Conservation (phyloP, 2,797 vertebrate genomes). For the Peromyscus nudipes region DNA sequence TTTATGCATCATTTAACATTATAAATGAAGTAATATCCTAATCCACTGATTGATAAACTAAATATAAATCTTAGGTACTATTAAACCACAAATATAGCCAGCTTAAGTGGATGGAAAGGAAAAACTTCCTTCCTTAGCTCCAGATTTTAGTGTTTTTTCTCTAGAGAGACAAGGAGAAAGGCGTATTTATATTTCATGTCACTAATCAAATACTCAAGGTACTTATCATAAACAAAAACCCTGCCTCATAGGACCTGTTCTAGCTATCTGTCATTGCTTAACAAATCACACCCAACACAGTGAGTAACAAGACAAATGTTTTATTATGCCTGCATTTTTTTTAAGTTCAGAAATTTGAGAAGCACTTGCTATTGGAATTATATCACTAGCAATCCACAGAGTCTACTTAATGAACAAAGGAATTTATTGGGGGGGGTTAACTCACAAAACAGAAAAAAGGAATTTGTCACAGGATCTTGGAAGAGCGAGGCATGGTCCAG, state of each 20-base stretch:
- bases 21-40: conserved; percentile 82
- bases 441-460: too few relatives aligned
- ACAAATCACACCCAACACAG: background rate
- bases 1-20: conserved; percentile 88
- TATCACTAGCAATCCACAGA: too few relatives aligned
- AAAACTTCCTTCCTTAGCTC: conserved; percentile 6
- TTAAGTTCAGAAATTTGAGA: conserved; percentile 15
- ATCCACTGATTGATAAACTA: conserved; percentile 86
- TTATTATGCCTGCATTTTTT: background rate
- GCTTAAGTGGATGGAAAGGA: conserved; percentile 58
- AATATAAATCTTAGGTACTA: conserved; percentile 79
- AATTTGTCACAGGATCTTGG: too few relatives aligned
- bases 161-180: background rate
- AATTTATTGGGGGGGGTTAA: too few relatives aligned
- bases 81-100: conserved; percentile 77
- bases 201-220: background rate
- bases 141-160: background rate
- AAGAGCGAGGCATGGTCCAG: too few relatives aligned
- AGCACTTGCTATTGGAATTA: too few relatives aligned
- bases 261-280: background rate
- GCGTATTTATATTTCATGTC: background rate
- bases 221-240: conserved; percentile 28
- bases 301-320: conserved; percentile 1
- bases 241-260: background rate
- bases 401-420: too few relatives aligned